Evolutionary conservation across 2,797 vertebrate genomes (phyloP).

Genomic region (Sebastolobus alascanus): DNA sequence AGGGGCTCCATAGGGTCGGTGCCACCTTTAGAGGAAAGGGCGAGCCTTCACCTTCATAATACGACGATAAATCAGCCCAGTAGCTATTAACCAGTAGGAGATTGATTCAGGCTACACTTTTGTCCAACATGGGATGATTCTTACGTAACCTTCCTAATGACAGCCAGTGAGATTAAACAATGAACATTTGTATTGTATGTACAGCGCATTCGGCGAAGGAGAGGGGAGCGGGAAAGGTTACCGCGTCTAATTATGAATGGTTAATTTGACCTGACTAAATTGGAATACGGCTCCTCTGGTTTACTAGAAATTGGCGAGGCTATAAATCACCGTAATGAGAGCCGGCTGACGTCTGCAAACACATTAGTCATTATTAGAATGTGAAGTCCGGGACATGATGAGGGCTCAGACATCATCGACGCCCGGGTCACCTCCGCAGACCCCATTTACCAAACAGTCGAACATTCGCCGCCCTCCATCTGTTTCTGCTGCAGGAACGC

Average conservation of each 20-base stretch:
- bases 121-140: slow-evolving; percentile 34
- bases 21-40: slow-evolving; percentile 41
- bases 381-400: slow-evolving; percentile 59
- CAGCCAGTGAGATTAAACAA: slow-evolving; percentile 55
- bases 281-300: slow-evolving; percentile 60
- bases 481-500: slow-evolving; percentile 9
- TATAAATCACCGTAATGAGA: slow-evolving; percentile 77
- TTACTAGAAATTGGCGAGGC: slow-evolving; percentile 50
- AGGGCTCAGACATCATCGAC: slow-evolving; percentile 42
- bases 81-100: slow-evolving; percentile 52
- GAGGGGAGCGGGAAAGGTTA: slow-evolving; percentile 54
- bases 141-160: slow-evolving; percentile 53
- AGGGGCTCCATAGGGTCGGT: slow-evolving; percentile 25
- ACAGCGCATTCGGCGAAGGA: slow-evolving; percentile 24
- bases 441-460: slow-evolving; percentile 40
- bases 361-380: slow-evolving; percentile 77
- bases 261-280: slow-evolving; percentile 75
- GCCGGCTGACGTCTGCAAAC: slow-evolving; percentile 59
- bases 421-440: slow-evolving; percentile 25
- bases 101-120: slow-evolving; percentile 63
- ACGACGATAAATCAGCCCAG: slow-evolving; percentile 65
- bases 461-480: slow-evolving; percentile 23
- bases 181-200: slow-evolving; percentile 58
- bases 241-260: slow-evolving; percentile 63
- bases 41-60: slow-evolving; percentile 53